These are phyloP conservation scores for Poliocrania exsul DNA, from an alignment of 2,797 vertebrate species.

Conservation along the genomic window DNA sequence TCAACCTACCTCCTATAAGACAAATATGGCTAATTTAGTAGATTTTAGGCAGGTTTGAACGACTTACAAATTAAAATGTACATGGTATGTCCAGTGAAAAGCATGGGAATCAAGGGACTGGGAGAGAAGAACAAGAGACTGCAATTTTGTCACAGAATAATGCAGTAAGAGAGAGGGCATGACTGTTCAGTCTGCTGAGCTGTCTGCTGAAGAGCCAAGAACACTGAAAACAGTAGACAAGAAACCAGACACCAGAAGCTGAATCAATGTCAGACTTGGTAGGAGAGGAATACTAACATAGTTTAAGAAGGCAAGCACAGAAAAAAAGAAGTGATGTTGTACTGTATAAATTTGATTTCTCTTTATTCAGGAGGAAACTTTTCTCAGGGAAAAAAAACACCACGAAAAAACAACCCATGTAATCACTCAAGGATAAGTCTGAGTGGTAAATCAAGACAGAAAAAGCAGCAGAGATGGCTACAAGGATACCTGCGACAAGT, in stretches of 20 bases:
- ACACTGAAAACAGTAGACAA: background rate
- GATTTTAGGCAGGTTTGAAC: background rate
- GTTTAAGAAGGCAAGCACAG: background rate
- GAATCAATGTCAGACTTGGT: background rate
- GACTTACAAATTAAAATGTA: background rate
- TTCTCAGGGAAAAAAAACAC: background rate
- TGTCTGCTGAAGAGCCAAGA: background rate
- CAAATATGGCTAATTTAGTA: background rate
- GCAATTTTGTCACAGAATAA: background rate
- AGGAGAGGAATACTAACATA: background rate
- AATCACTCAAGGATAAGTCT: background rate
- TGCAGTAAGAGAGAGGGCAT: background rate
- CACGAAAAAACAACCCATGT: background rate
- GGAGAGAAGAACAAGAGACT: background rate
- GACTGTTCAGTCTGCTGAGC: background rate
- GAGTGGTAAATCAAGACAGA: background rate
- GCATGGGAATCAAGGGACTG: background rate
- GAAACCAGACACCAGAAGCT: conserved; percentile 1
- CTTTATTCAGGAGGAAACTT: background rate
- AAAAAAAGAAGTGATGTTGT: background rate
- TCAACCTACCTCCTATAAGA: background rate
- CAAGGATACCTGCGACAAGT: background rate
- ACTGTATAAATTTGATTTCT: background rate
- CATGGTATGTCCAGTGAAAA: background rate
- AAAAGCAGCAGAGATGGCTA: background rate